Evolutionary conservation across 2,888 invertebrate species (phyloP).

Genomic region (Ellobium chinense): DNA sequence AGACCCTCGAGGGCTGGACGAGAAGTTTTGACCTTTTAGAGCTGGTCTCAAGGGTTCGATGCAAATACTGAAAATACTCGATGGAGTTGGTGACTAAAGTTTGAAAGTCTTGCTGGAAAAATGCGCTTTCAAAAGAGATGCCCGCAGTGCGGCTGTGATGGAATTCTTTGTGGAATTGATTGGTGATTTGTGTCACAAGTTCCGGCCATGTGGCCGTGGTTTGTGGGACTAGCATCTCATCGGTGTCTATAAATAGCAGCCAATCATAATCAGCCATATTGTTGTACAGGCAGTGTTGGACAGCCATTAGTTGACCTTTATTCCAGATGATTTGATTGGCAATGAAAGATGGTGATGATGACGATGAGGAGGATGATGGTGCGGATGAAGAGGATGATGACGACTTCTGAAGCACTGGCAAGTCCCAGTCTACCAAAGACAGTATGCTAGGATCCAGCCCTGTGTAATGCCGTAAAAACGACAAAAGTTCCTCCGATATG

Average conservation of each 20-base stretch:
- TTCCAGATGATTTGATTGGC: constrained; percentile 71
- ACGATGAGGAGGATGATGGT: not conserved
- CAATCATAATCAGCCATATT: constrained; percentile 69
- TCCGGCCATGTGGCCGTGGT: constrained; percentile 53
- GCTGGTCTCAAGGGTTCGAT: constrained; percentile 59
- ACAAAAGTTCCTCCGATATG: constrained; percentile 56
- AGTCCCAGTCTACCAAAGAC: constrained; percentile 67
- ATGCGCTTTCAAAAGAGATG: constrained; percentile 68
- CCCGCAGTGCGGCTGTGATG: constrained; percentile 52
- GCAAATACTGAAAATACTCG: constrained; percentile 60
- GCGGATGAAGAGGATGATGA: not conserved
- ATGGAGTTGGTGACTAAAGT: constrained; percentile 54
- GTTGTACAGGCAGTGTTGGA: constrained; percentile 77
- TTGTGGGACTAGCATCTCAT: constrained; percentile 76
- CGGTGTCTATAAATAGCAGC: constrained; percentile 74
- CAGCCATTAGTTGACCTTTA: constrained; percentile 74
- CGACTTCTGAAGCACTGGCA: constrained; percentile 57
- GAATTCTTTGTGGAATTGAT: not conserved
- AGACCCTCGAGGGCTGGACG: constrained; percentile 60
- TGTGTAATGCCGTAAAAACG: constrained; percentile 66
- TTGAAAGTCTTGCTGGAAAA: constrained; percentile 61
- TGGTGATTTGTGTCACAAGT: constrained; percentile 55
- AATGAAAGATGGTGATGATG: not conserved
- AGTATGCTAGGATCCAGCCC: constrained; percentile 53
- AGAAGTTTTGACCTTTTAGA: constrained; percentile 63